A percentile compares a stretch with the other conserved stretches of the same genome.
phyloP scores from a whole-genome alignment of 2,797 vertebrate species.

The Pantherophis alleghaniensis region DNA sequence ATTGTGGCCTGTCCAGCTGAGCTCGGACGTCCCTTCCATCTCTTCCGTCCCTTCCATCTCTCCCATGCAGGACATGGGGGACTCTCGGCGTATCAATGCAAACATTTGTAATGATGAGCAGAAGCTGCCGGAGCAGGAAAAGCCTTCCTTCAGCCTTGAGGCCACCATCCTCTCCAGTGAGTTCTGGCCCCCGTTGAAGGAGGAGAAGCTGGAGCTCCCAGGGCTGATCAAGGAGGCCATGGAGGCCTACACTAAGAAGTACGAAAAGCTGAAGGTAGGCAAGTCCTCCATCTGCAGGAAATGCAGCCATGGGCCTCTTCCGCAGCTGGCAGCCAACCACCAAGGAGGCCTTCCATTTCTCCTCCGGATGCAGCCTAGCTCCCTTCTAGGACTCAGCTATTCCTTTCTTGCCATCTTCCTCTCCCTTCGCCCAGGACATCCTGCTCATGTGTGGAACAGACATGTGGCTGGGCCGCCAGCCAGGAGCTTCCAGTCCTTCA shows the following conservation, averaged over 20 bases:
- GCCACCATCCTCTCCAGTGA: conserved; percentile 93
- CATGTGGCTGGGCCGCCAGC: background rate
- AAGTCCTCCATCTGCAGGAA: no score
- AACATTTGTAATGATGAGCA: conserved; percentile 93
- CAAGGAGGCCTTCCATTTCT: no score
- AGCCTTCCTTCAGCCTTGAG: conserved; percentile 80
- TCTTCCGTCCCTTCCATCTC: background rate
- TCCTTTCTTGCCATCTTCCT: background rate
- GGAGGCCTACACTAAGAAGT: conserved; percentile 91
- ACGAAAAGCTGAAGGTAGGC: conserved; percentile 92
- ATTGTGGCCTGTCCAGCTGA: rapidly evolving
- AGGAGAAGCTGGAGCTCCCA: conserved; percentile 95
- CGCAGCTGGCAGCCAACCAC: no score
- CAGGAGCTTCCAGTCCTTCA: background rate
- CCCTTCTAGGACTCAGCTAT: background rate
- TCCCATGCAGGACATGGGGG: conserved; percentile 87
- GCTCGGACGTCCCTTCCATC: background rate
- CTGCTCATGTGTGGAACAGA: background rate
- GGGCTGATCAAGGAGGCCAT: conserved; percentile 83
- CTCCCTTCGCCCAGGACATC: background rate
- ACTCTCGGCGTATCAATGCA: conserved; percentile 92
- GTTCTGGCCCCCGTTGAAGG: conserved; percentile 96
- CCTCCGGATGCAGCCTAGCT: background rate
- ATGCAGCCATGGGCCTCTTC: background rate
- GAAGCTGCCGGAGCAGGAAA: conserved; percentile 82